Base-by-base conservation (phyloP, 2,113 vertebrate genomes). In the Hymenochirus boettgeri region DNA sequence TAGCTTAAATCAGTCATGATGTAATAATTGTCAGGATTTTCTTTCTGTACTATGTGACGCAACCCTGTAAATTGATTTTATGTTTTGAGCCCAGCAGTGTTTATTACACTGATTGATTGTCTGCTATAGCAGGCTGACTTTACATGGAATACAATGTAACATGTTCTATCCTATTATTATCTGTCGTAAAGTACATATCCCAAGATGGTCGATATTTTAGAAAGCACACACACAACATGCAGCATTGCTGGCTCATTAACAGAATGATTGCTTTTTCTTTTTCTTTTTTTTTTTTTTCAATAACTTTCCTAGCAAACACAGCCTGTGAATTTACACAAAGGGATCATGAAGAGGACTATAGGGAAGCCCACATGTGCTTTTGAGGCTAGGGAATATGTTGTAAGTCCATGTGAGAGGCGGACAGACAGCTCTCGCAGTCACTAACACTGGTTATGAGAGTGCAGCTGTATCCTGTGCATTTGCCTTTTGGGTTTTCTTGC, bases 291-390 rank as follows among this genome's bases (percentile, higher is more conserved):
- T 83, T 83, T 77, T 82, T 82, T 81, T 79, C 64, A 72, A 74
- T 84, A 80, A 82, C 39, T 11, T 33, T 33, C 31, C 33, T 88
- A 89, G 83, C 93, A 93, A 90, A 87, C 92, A 72, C 91, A 87
- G 78, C 91, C 94, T 85, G 84, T 92, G 82, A 85, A 83, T 89
- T 91, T 85, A 90, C 89, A 96, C 90, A 96, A 90, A 95, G 93
- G 97, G 80, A 87, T 96, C 76, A 91, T 94, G 94, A 97, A 97
- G 94, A 96, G 92, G 93, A 95, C 93, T 62, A 83, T 96, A 88
- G 96, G 96, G 81, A 92, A 82, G 74, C 92, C 92, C 82, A 97
- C 95, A 61, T 93, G 88, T 88, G 94, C 96, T 81, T 70, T 92
- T 84, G 94, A 97, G 90, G 96, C 95, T 88, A 96, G 94, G 87